These are phyloP conservation scores for Dicentrarchus labrax DNA, from an alignment of 2,113 vertebrate species.

Conservation along the genomic window DNA sequence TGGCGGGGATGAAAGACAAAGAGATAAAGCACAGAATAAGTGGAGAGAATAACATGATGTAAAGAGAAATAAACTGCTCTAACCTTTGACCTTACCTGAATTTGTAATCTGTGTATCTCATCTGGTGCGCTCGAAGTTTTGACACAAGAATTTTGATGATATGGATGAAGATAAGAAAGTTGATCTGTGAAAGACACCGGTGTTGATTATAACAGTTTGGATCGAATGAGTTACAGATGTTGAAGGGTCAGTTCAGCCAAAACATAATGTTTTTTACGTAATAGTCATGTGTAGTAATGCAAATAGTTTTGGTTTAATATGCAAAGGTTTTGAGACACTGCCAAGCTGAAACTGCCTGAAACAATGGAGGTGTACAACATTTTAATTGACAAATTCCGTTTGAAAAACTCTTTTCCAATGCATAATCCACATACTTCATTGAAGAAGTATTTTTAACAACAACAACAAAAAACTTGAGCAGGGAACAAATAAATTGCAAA, in stretches of 20 bases:
- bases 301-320: not conserved
- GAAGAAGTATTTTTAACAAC: not conserved
- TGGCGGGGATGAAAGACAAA: not conserved
- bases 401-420: not conserved
- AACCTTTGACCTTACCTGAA: slow-evolving; percentile 83
- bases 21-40: not conserved
- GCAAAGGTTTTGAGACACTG: not conserved
- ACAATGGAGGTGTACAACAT: not conserved
- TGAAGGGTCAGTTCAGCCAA: not conserved
- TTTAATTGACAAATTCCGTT: not conserved
- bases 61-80: not conserved
- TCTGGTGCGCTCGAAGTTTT: slow-evolving; percentile 94
- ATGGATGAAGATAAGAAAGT: slow-evolving; percentile 94
- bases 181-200: slow-evolving; percentile 86
- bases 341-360: not conserved
- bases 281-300: not conserved
- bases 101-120: slow-evolving; percentile 96
- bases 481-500: not conserved
- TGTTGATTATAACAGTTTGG: not conserved
- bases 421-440: not conserved
- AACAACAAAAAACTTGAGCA: not conserved
- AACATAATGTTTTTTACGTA: not conserved
- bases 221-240: not conserved
- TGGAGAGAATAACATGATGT: not conserved
- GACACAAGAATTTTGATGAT: slow-evolving; percentile 93